A percentile compares a stretch with the other conserved stretches of the same genome.
Evolutionary conservation across 2,888 invertebrate genomes (phyloP).

Genomic region (Lochmaea crataegi): DNA sequence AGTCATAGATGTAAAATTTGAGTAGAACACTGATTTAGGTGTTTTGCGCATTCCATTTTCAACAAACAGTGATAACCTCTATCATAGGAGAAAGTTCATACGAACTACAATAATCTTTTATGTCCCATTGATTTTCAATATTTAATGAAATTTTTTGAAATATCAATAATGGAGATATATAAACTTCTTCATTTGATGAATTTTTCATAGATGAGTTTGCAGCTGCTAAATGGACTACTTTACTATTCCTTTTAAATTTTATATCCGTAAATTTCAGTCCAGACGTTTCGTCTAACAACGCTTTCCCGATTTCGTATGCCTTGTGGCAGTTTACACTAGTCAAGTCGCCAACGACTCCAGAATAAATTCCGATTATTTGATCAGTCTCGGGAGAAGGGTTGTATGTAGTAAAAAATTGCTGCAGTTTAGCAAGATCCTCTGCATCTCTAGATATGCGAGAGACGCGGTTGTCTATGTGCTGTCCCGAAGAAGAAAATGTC

Average conservation of each 20-base stretch:
- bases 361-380: constrained; percentile 8
- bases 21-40: no score
- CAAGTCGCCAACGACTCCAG: not conserved
- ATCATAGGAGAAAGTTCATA: no score
- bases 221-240: not conserved
- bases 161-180: constrained; percentile 11
- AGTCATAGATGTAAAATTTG: no score
- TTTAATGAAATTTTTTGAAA: constrained; percentile 13
- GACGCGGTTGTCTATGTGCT: not conserved
- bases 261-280: not conserved
- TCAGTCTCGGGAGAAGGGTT: constrained; percentile 16
- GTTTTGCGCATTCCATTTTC: no score
- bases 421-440: not conserved
- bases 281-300: not conserved
- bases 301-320: not conserved
- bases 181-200: no score
- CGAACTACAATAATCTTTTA: no score
- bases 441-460: not conserved
- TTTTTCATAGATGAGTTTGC: not conserved
- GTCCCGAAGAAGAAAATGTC: not conserved
- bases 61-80: no score
- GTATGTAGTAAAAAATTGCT: constrained; percentile 17
- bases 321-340: constrained; percentile 1
- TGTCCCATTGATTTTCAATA: no score
- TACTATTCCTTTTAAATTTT: not conserved